Percentiles rank a stretch among this genome's conserved stretches.
Conservation (phyloP, 1,140 invertebrate species). For the Colletes gigas region DNA sequence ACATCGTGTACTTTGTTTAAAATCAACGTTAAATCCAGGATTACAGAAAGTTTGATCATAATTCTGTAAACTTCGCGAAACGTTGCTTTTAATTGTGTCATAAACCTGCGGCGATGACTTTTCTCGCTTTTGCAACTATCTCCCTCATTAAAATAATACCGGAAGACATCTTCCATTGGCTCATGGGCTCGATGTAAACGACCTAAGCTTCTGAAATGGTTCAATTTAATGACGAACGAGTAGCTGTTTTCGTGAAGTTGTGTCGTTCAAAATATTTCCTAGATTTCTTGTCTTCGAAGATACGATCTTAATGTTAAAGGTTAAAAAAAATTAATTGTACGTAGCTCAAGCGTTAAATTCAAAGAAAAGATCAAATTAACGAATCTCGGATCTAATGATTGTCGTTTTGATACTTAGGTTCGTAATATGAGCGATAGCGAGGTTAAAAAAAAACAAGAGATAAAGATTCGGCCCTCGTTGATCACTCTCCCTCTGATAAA, state of each 20-base stretch:
- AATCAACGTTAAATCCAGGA: background rate
- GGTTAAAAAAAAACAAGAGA: no score
- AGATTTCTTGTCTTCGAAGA: no score
- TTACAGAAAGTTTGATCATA: background rate
- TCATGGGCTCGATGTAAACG: background rate
- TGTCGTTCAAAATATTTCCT: background rate
- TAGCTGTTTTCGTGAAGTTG: background rate
- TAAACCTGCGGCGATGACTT: slow-evolving; percentile 7
- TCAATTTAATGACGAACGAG: slow-evolving; percentile 6
- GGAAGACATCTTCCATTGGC: slow-evolving; percentile 15
- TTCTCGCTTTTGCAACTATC: slow-evolving; percentile 8
- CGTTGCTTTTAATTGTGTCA: slow-evolving; percentile 8
- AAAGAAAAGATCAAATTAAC: no score
- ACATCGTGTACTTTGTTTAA: background rate
- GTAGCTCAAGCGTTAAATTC: no score
- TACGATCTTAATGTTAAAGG: no score
- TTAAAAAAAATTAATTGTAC: no score
- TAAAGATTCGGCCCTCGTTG: no score
- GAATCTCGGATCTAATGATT: no score
- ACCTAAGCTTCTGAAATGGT: background rate
- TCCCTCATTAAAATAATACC: slow-evolving; percentile 19
- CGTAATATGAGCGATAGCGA: no score
- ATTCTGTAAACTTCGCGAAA: slow-evolving; percentile 4
- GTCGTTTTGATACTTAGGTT: no score
- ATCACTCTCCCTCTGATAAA: no score